These are phyloP conservation scores for Lanistes nyassanus DNA, from an alignment of 1,140 invertebrate species.

Conservation along the genomic window DNA sequence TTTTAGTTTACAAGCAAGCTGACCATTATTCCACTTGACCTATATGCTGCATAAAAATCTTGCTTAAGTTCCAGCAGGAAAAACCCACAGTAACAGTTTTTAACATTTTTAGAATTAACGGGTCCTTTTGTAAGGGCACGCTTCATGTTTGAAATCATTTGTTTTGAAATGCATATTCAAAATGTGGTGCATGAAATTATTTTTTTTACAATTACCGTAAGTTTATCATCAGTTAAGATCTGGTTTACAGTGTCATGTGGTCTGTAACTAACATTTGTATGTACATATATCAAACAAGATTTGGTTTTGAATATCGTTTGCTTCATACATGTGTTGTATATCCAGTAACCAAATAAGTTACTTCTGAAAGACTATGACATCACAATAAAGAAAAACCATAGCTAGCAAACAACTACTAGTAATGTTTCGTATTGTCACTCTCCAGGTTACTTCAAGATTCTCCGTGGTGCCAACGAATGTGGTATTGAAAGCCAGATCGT, in stretches of 20 bases:
- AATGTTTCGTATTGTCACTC: constrained; percentile 1
- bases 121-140: neutral
- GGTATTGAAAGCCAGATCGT: constrained; percentile 85
- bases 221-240: neutral
- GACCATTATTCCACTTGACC: too few relatives aligned
- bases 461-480: constrained; percentile 86
- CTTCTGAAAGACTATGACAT: too few relatives aligned
- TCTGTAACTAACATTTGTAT: neutral
- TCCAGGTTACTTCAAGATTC: constrained; percentile 88
- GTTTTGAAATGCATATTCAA: neutral
- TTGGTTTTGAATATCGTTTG: neutral
- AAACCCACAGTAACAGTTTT: neutral
- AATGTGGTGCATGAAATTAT: too few relatives aligned
- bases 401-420: neutral
- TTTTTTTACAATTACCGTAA: too few relatives aligned
- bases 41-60: too few relatives aligned
- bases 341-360: neutral
- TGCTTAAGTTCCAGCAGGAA: too few relatives aligned
- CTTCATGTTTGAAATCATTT: neutral
- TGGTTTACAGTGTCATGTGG: neutral
- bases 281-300: neutral
- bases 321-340: neutral
- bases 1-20: too few relatives aligned
- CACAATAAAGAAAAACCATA: neutral
- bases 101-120: too few relatives aligned